Percentiles rank a stretch among this genome's conserved stretches.
phyloP scores from a whole-genome alignment of 35 echinoderm and acorn worm species.

The Anneissia japonica region DNA sequence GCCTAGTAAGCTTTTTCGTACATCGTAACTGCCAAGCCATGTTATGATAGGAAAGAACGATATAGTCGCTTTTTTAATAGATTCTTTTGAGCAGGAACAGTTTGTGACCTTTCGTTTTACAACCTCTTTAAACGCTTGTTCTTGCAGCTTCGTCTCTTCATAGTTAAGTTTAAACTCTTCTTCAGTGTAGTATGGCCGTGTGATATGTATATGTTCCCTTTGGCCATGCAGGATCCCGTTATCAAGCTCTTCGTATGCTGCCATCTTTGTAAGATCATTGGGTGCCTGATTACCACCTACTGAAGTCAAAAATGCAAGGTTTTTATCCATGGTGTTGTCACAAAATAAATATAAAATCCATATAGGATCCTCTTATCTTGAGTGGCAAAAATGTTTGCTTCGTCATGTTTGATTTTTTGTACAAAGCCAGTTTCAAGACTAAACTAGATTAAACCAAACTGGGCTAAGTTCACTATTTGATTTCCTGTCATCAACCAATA shows the following conservation, averaged over 20 bases:
- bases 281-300: neutral
- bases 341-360: too few species aligned
- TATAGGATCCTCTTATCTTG: too few species aligned
- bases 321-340: too few species aligned
- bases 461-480: too few species aligned
- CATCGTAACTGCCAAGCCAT: slow-evolving; percentile 22
- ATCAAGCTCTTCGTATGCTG: neutral
- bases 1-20: neutral
- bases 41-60: neutral
- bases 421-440: too few species aligned
- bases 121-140: neutral
- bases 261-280: neutral
- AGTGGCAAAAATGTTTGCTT: too few species aligned
- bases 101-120: neutral
- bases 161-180: neutral
- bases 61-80: neutral
- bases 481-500: too few species aligned
- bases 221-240: neutral
- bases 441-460: too few species aligned
- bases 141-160: neutral
- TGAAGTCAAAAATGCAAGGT: too few species aligned
- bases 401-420: too few species aligned
- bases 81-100: neutral
- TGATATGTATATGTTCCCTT: neutral
- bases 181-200: neutral